phyloP scores from a whole-genome alignment of 2,797 vertebrate species.

The Chiloscyllium punctatum region DNA sequence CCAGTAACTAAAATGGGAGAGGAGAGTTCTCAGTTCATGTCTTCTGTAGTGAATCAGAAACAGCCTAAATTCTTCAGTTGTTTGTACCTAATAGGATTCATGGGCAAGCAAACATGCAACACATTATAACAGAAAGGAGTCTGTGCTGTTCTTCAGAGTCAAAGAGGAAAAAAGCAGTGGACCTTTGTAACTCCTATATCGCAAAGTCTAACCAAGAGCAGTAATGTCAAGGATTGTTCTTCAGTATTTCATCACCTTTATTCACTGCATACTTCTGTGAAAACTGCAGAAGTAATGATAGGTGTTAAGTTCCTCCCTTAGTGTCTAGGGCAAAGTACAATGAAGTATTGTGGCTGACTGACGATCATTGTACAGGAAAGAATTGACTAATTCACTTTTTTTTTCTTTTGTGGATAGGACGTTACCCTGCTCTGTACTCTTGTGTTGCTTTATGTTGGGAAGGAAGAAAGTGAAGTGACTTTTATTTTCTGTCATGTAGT shows the following conservation, averaged over 20 bases:
- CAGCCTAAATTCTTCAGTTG: neutral
- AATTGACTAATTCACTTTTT: neutral
- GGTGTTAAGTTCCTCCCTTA: neutral
- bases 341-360: neutral
- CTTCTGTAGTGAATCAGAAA: neutral
- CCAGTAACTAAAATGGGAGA: slow-evolving; percentile 5
- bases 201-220: neutral
- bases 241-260: neutral
- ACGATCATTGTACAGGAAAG: slow-evolving; percentile 9
- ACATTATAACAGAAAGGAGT: neutral
- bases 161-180: neutral
- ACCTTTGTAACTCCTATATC: neutral
- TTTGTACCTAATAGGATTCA: neutral
- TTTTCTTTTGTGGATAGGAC: neutral
- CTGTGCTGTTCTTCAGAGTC: neutral
- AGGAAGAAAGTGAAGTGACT: neutral
- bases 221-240: neutral
- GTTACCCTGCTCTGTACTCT: neutral
- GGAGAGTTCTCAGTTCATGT: slow-evolving; percentile 16
- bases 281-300: neutral
- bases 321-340: neutral
- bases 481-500: neutral
- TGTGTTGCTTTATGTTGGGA: neutral
- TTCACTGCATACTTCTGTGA: neutral
- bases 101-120: neutral